Base-by-base conservation (phyloP, 1,140 invertebrate species). In the Adoxophyes honmai region DNA sequence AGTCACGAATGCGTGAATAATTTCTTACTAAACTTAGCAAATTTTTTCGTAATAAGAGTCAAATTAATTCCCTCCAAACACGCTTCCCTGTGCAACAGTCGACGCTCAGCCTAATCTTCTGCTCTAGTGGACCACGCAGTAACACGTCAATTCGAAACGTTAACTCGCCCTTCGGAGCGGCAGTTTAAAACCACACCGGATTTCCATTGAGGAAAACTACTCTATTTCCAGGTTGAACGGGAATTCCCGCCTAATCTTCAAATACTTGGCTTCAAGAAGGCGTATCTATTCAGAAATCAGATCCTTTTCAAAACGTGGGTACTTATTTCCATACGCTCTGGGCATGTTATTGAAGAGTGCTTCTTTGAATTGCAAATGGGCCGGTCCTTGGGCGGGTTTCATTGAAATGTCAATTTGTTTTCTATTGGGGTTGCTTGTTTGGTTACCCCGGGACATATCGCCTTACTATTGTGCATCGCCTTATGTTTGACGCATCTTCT, bases 351-450 rank as follows among this genome's bases (percentile, higher is more conserved):
- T 78, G 81, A 80, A 71, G 75, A 76, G 69, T 78, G 72, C 66
- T 71, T 67, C 80, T 84, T 87, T 85, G 84, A 87, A 85, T 85
- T 87, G 81, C 81, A 84, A 87, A 87, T 86, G 66, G 62, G 57
- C 60, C 56, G 69, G 74, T 75, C 76, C 70, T 81, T 69, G 62
- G 73, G 72, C 73, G 72, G 70, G 66, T 68, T 62, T 78, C 68
- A 87, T 87, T 83, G 78, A 87, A 82, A 84, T 75, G 84, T 83
- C 84, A 86, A 86, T 86, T 87, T 84, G 79, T 87, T 87, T 82
- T 80, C 81, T 77, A 82, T 82, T 75, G 69, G 69, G 73, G 73
- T 68, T 66, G 65, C 58, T 70, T 71, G 71, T 74, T 69, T 66
- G 70, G 67, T 67, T 66, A 66, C 70, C 60, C 57, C 62, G 59